phyloP scores from a whole-genome alignment of 1,140 invertebrate species.

The Coenobita brevimanus region DNA sequence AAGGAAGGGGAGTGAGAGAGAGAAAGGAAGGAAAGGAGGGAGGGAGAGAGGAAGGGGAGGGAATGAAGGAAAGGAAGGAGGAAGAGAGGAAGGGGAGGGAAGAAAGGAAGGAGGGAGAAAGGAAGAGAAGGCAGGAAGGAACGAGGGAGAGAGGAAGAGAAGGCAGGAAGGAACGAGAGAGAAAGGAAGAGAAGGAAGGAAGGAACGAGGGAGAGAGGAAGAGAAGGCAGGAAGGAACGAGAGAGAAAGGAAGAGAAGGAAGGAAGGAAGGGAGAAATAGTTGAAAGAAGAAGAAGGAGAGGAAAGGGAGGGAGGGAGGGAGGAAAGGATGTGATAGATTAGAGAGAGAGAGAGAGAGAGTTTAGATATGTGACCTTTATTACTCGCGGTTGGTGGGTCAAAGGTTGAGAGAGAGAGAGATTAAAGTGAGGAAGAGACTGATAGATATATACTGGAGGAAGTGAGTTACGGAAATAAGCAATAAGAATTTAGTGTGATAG shows the following conservation, averaged over 20 bases:
- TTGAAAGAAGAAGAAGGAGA: background rate
- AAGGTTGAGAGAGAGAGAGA: background rate
- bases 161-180: background rate
- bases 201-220: background rate
- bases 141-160: background rate
- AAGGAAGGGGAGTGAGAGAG: background rate
- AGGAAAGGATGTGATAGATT: background rate
- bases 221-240: background rate
- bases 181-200: background rate
- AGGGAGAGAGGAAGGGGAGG: conserved; percentile 5
- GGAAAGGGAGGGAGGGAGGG: background rate
- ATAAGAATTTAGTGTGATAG: background rate
- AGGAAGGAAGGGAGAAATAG: background rate
- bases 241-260: conserved; percentile 10
- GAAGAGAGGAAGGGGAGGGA: background rate
- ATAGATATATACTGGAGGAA: too few species aligned
- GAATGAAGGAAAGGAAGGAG: background rate
- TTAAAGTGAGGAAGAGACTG: too few species aligned
- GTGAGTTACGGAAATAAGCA: background rate
- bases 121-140: background rate
- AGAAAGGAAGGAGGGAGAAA: background rate
- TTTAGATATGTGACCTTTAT: too few species aligned
- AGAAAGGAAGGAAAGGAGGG: background rate
- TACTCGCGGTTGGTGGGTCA: too few species aligned
- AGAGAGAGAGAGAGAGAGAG: too few species aligned